phyloP scores from a whole-genome alignment of 2,797 vertebrate genomes.

The Rhinoraja longicauda region DNA sequence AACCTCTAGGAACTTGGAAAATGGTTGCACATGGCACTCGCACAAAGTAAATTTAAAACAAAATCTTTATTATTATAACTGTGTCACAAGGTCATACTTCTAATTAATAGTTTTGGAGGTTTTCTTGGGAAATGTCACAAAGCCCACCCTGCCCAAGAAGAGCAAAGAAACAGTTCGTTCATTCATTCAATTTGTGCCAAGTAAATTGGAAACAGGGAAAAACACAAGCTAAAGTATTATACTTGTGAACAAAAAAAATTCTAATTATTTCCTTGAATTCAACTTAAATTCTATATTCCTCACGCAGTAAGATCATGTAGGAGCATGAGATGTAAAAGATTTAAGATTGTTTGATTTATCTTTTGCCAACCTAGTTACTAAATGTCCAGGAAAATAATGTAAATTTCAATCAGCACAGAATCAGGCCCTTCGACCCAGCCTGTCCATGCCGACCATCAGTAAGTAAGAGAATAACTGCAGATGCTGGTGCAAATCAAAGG shows the following conservation, averaged over 20 bases:
- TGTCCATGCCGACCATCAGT: too few relatives aligned
- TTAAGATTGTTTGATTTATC: neutral
- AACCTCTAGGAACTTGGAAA: neutral
- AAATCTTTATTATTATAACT: neutral
- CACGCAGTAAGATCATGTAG: neutral
- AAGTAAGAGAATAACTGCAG: too few relatives aligned
- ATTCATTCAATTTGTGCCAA: neutral
- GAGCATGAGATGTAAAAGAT: neutral
- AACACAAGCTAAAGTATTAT: neutral
- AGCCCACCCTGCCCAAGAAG: neutral
- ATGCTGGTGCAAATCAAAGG: too few relatives aligned
- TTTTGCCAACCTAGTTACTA: neutral
- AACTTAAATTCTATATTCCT: neutral
- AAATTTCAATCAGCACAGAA: neutral
- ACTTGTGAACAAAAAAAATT: neutral
- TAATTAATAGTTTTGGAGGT: neutral
- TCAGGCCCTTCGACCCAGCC: too few relatives aligned
- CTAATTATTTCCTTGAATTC: neutral
- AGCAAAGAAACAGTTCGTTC: neutral
- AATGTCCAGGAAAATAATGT: neutral
- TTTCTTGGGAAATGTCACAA: slow-evolving; percentile 19
- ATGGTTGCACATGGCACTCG: neutral
- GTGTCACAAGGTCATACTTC: neutral
- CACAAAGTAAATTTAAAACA: neutral
- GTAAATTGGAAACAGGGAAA: neutral